Conservation (phyloP, 2,888 invertebrate genomes). For the Herminia tarsipennalis region DNA sequence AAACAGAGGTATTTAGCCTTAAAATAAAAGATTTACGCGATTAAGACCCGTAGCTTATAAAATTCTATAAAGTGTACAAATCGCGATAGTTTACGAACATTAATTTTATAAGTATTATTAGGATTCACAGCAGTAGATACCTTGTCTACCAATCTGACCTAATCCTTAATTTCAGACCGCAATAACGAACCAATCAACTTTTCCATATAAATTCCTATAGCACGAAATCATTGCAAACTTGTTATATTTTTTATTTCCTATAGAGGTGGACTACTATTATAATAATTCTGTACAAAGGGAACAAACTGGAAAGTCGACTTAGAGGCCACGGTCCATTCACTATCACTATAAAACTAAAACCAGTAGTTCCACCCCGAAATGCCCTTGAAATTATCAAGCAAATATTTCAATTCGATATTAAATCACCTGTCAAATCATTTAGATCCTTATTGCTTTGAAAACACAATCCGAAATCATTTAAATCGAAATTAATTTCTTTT, state of each 20-base stretch:
- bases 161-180: not conserved
- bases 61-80: too few species aligned
- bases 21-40: too few species aligned
- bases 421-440: too few species aligned
- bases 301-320: constrained; percentile 65
- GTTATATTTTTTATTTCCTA: constrained; percentile 32
- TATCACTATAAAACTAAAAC: constrained; percentile 14
- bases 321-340: constrained; percentile 68
- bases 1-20: too few species aligned
- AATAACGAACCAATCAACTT: not conserved
- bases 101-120: too few species aligned
- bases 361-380: constrained; percentile 31
- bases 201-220: constrained; percentile 7
- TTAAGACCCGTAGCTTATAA: too few species aligned
- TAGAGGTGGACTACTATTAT: constrained; percentile 54
- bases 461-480: too few species aligned
- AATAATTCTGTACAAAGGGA: constrained; percentile 54
- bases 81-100: too few species aligned
- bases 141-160: too few species aligned
- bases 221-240: constrained; percentile 8
- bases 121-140: too few species aligned
- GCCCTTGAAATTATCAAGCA: constrained; percentile 25
- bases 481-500: too few species aligned
- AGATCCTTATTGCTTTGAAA: not conserved
- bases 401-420: not conserved